Percentiles rank a stretch among this genome's conserved stretches.
These are phyloP conservation scores for Ischnus inquisitorius DNA, from an alignment of 2,888 invertebrate species.

Conservation along the genomic window DNA sequence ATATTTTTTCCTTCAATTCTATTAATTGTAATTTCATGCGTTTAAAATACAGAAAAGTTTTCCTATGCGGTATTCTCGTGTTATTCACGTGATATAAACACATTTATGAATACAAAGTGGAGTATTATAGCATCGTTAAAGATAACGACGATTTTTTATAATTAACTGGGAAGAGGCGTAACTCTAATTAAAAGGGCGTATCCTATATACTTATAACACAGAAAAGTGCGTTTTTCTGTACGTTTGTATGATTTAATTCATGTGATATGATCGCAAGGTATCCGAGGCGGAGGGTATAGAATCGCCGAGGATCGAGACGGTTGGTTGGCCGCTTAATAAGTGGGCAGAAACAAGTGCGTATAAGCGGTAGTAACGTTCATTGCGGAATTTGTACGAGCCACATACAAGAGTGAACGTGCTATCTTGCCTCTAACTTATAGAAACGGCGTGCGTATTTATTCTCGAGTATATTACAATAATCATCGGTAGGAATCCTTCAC, in stretches of 20 bases:
- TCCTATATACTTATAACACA: too few species aligned
- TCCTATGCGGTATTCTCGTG: too few species aligned
- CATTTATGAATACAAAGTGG: too few species aligned
- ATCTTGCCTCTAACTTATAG: not conserved
- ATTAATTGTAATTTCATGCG: not conserved
- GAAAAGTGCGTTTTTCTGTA: too few species aligned
- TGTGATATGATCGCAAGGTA: conserved; percentile 1
- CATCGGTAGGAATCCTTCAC: conserved; percentile 7
- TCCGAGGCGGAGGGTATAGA: conserved; percentile 20
- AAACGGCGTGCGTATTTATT: not conserved
- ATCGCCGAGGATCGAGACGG: conserved; percentile 2
- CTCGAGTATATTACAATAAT: not conserved
- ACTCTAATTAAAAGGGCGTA: too few species aligned
- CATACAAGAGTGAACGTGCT: not conserved
- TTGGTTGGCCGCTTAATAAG: conserved; percentile 9
- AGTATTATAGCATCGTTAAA: too few species aligned
- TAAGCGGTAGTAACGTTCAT: conserved; percentile 6
- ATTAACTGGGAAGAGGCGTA: too few species aligned
- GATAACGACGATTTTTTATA: too few species aligned
- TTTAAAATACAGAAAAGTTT: too few species aligned
- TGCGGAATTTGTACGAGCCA: not conserved
- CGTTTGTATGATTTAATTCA: not conserved
- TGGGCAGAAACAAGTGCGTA: conserved; percentile 12
- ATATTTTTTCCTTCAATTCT: not conserved
- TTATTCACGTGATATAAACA: too few species aligned